Percentiles rank a stretch among this genome's conserved stretches.
Conservation (phyloP, 2,797 vertebrate genomes). For the Myotis myotis region DNA sequence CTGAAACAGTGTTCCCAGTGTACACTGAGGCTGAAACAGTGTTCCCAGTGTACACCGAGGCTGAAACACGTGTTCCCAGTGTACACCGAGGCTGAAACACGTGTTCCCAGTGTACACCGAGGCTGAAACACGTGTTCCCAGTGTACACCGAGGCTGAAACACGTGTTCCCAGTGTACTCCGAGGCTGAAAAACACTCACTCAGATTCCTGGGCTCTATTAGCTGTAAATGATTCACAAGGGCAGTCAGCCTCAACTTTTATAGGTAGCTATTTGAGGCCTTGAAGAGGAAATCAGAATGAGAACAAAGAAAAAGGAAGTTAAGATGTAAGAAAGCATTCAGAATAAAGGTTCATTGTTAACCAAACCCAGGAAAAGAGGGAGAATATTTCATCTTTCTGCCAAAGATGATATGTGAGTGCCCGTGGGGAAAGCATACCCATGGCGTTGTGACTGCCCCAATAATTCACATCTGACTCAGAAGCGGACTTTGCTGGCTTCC, state of each 20-base stretch:
- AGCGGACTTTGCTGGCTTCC: constrained; percentile 82
- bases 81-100: neutral
- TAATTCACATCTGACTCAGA: constrained; percentile 85
- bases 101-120: neutral
- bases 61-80: no score
- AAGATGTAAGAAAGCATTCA: constrained; percentile 58
- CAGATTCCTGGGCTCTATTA: neutral
- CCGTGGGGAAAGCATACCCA: constrained; percentile 77
- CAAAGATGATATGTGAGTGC: constrained; percentile 81
- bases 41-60: no score
- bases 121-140: neutral
- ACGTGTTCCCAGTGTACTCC: neutral
- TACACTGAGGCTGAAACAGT: no score
- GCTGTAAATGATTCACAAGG: neutral
- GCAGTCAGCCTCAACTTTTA: neutral
- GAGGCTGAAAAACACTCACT: neutral
- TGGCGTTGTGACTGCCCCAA: constrained; percentile 83
- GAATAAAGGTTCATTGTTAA: constrained; percentile 81
- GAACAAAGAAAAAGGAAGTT: constrained; percentile 75
- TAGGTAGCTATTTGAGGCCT: constrained; percentile 68
- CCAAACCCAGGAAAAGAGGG: constrained; percentile 72
- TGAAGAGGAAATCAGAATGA: constrained; percentile 77
- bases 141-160: neutral
- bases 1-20: no score
- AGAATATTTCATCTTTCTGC: constrained; percentile 81